phyloP scores from a whole-genome alignment of 2,113 vertebrate species.

The Ia io region DNA sequence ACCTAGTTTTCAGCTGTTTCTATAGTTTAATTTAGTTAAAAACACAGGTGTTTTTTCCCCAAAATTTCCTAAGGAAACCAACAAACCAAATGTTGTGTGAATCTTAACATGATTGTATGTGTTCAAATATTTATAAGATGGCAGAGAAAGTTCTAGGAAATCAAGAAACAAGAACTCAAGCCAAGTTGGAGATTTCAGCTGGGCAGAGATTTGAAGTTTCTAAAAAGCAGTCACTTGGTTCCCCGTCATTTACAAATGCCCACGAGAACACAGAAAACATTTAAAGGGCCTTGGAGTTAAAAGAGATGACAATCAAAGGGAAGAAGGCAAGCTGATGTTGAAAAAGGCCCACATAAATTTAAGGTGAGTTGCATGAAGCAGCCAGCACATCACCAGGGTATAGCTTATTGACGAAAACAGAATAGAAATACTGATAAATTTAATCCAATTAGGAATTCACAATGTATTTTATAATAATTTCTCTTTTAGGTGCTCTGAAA shows the following conservation, averaged over 20 bases:
- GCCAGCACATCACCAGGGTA: neutral
- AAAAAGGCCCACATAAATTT: neutral
- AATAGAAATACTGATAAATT: neutral
- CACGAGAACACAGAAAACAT: neutral
- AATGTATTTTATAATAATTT: neutral
- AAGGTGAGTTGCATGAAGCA: neutral
- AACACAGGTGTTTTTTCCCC: neutral
- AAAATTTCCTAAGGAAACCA: conserved; percentile 12
- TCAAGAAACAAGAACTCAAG: neutral
- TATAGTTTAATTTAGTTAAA: neutral
- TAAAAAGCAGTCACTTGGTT: neutral
- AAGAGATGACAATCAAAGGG: neutral
- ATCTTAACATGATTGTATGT: conserved; percentile 42
- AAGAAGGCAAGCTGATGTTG: neutral
- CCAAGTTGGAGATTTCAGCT: neutral
- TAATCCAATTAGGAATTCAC: neutral
- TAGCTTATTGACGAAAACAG: neutral
- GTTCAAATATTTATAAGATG: conserved; percentile 53
- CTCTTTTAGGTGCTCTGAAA: neutral
- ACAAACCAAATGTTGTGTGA: conserved; percentile 34
- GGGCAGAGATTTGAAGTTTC: neutral
- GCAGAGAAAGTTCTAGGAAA: conserved; percentile 19
- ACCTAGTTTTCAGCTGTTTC: neutral
- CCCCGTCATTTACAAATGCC: neutral
- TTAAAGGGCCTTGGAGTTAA: neutral